Evolutionary conservation across 2,888 invertebrate species (phyloP), one percentile per base, ranked within the genome.

Genomic region (Incurvaria masculella): DNA sequence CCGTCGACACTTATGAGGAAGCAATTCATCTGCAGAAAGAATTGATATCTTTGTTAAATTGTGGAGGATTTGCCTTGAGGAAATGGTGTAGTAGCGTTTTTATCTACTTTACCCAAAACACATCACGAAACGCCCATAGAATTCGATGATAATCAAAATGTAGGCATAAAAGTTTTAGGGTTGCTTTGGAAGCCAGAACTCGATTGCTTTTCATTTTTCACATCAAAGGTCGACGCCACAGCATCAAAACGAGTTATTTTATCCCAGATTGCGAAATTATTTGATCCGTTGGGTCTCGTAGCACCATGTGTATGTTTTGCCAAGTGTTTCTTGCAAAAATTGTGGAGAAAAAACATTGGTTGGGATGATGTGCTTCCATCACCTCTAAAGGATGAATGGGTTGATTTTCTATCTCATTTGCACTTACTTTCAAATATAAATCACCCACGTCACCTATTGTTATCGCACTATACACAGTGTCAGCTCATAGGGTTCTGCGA

Each of bases 261-360:
- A 4, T 14, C 11, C 14, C 33, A 33, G 11, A 42, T 50, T n/a
- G 26, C 52, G 4, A 41, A 46, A 14, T 21, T 54, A 1, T 53
- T 50, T 40, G 51, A 53, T 21, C 50, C 54, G 11, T 39, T 50
- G 23, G 49, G 49, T 8, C 52, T 46, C 10, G 27, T 54, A 27
- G 26, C 51, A 4, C 51, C 54, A 5, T 46, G 46, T 19, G 40
- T 46, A 2, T 43, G 51, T 26, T 2, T 44, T n/a, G 41, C 27
- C 14, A 54, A 52, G 43, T 49, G 51, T 10, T 18, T 51, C 14
- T 45, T 53, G 4, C 49, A 52, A 20, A 46, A 49, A 17, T 38
- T 52, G 40, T 52, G 50, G 51, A 47, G 47, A 14, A 1, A 44
- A 8, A 23, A 41, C 10, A 8, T 33, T n/a, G 33, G 14, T 14